These are phyloP conservation scores for Zalophus californianus DNA, from an alignment of 2,797 vertebrate species.

Conservation along the genomic window DNA sequence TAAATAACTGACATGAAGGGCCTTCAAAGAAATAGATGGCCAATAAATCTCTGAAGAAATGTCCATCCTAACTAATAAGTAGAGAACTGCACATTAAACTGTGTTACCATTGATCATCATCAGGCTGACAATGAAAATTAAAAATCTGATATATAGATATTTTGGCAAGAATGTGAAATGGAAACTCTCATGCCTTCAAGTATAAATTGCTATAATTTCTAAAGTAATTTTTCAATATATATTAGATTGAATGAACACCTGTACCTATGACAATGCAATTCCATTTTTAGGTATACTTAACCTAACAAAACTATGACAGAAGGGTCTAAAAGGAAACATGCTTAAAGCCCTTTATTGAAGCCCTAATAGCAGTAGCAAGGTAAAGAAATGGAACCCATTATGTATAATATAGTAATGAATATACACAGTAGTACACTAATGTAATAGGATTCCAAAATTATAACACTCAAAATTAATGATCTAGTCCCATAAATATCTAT, in stretches of 20 bases:
- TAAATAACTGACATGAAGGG: neutral
- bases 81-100: neutral
- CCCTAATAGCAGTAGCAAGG: neutral
- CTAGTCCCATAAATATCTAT: neutral
- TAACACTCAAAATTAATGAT: neutral
- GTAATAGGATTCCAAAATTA: neutral
- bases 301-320: neutral
- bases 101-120: neutral
- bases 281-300: neutral
- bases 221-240: neutral
- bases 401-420: neutral
- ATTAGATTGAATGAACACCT: neutral
- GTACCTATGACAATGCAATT: neutral
- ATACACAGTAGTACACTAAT: neutral
- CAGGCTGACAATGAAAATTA: neutral
- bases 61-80: neutral
- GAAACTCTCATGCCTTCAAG: neutral
- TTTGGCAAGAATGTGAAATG: neutral
- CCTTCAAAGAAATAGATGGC: neutral
- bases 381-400: neutral
- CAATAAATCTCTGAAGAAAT: neutral
- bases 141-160: neutral
- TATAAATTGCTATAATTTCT: neutral
- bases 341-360: neutral
- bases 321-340: neutral